Conservation (phyloP, 2,113 vertebrate species). For the Zosterops borbonicus region DNA sequence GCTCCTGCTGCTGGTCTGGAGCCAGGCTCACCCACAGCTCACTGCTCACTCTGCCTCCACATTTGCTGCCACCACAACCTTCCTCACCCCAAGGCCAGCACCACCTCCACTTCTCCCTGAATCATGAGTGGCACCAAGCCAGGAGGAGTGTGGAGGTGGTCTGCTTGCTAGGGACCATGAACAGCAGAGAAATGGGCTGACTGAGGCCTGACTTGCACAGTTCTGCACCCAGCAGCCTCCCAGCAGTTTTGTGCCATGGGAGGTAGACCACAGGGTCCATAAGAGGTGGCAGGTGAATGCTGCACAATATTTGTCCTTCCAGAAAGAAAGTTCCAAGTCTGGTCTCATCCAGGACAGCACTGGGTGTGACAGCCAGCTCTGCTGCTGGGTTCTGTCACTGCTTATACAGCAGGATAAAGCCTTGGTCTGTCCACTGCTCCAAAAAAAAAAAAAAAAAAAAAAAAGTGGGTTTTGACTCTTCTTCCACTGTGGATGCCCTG, state of each 20-base stretch:
- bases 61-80: not conserved
- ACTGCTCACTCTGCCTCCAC: not conserved
- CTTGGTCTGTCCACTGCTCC: not conserved
- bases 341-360: not conserved
- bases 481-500: not conserved
- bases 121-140: not conserved
- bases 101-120: not conserved
- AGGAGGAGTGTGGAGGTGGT: not conserved
- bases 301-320: not conserved
- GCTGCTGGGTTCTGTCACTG: not conserved
- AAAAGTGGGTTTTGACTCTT: not conserved
- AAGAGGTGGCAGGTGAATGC: not conserved
- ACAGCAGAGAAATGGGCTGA: not conserved
- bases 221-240: not conserved
- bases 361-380: not conserved
- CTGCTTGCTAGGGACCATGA: not conserved
- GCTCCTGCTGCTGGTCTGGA: not conserved
- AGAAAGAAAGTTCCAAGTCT: not conserved
- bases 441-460: not conserved
- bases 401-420: not conserved
- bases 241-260: not conserved
- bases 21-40: not conserved
- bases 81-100: not conserved
- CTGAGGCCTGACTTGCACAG: not conserved
- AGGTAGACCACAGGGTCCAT: not conserved